Evolutionary conservation across 2,888 invertebrate genomes (phyloP), one percentile per base, ranked within the genome.

Genomic region (Cylindroiulus punctatus): DNA sequence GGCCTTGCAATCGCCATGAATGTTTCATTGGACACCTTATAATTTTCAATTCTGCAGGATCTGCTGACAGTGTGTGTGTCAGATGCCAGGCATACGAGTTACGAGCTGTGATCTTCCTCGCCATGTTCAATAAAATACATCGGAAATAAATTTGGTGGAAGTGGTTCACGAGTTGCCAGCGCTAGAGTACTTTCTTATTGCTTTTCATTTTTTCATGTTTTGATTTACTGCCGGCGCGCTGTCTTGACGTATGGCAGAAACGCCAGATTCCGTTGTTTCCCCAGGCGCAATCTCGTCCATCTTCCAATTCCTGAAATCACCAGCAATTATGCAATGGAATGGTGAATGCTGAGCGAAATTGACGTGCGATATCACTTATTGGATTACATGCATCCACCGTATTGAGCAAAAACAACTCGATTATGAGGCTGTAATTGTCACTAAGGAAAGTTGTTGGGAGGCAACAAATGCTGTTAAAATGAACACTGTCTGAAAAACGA

Each of bases 81-180:
- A 65, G n/a, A 65, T n/a, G 57, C 57, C 57, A n/a, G n/a, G 57
- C 57, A 65, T 65, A 65, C 12, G 65, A 65, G 65, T 65, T 65
- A 65, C 65, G 65, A 65, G n/a, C 57, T 22, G 22, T 12, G 65
- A 65, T 65, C 52, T 52, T 52, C 52, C 4, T 52, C 19, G 52
- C 52, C 4, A 14, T 52, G 65, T 65, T 26, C 65, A 65, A 26
- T 65, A 65, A 65, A 65, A 26, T 26, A 26, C 65, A 65, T 26
- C 0, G 65, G 26, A 65, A 65, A 65, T 65, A 65, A 65, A 65
- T 65, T 26, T 10, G 22, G 26, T 65, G 65, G 26, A 65, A 65
- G 65, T 65, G 65, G 65, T 65, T 57, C 57, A 57, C 57, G 57
- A 57, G 57, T 1, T 57, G n/a, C 22, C 26, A n/a, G 8, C 65